These are phyloP conservation scores for Drosophila sulfurigaster DNA, from an alignment of 1,140 invertebrate species.

Conservation along the genomic window DNA sequence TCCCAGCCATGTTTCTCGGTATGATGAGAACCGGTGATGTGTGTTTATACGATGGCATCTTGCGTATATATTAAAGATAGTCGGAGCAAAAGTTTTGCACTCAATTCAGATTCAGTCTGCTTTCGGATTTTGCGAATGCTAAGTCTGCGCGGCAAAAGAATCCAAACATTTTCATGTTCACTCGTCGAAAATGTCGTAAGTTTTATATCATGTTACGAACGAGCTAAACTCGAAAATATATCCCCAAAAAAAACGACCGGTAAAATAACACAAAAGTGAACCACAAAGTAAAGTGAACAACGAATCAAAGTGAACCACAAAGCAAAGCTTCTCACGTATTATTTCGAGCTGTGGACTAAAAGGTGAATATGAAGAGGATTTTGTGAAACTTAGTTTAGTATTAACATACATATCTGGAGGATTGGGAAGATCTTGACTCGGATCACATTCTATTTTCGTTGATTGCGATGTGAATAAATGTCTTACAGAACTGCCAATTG, in stretches of 20 bases:
- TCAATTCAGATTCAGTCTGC: conserved; percentile 49
- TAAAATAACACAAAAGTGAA: conserved; percentile 22
- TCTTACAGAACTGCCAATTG: conserved; percentile 53
- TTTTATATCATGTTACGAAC: conserved; percentile 14
- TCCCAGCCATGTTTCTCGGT: too few relatives aligned
- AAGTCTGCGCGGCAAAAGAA: conserved; percentile 27
- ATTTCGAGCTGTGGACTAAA: conserved; percentile 47
- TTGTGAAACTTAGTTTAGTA: neutral
- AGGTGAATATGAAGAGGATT: conserved; percentile 56
- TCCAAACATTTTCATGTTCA: conserved; percentile 5
- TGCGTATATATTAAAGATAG: conserved; percentile 5
- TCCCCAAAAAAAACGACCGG: conserved; percentile 5
- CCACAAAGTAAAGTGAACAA: neutral
- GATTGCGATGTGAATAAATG: conserved; percentile 34
- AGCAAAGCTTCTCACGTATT: neutral
- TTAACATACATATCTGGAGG: neutral
- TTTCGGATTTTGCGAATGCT: conserved; percentile 64
- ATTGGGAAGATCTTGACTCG: neutral
- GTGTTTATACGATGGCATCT: conserved; percentile 21
- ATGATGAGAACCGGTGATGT: neutral
- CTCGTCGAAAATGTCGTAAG: conserved; percentile 43
- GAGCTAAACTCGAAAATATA: conserved; percentile 24
- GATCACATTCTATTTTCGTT: conserved; percentile 35
- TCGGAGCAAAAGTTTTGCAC: conserved; percentile 33
- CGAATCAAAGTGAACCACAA: neutral